These are phyloP conservation scores for Aspiorhynchus laticeps DNA, from an alignment of 2,113 vertebrate species.

Conservation along the genomic window DNA sequence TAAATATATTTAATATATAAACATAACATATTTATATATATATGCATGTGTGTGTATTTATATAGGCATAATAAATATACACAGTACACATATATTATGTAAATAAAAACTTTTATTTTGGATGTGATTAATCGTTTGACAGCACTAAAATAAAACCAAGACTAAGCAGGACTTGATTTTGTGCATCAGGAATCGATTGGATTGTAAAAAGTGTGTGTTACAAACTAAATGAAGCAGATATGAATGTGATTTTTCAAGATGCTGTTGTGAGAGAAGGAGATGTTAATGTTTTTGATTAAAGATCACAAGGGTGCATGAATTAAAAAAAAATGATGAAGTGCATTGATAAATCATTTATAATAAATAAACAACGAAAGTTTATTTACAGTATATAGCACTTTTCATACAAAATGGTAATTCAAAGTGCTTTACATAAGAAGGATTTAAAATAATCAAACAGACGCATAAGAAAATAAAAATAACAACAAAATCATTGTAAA, in stretches of 20 bases:
- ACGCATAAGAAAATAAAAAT: not conserved
- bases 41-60: too few species aligned
- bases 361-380: not conserved
- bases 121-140: too few species aligned
- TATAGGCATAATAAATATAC: too few species aligned
- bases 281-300: not conserved
- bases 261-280: not conserved
- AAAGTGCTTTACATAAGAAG: too few species aligned
- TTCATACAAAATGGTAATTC: not conserved
- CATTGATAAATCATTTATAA: not conserved
- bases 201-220: not conserved
- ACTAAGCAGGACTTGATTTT: not conserved
- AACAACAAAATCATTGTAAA: too few species aligned
- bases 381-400: not conserved
- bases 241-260: not conserved
- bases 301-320: not conserved
- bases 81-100: too few species aligned
- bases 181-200: not conserved
- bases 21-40: too few species aligned
- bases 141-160: not conserved
- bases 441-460: not conserved
- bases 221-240: not conserved
- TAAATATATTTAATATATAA: too few species aligned
- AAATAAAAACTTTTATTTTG: too few species aligned
- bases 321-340: not conserved